Base-by-base conservation (phyloP, 2,888 invertebrate genomes). In the Diplolepis rosae region DNA sequence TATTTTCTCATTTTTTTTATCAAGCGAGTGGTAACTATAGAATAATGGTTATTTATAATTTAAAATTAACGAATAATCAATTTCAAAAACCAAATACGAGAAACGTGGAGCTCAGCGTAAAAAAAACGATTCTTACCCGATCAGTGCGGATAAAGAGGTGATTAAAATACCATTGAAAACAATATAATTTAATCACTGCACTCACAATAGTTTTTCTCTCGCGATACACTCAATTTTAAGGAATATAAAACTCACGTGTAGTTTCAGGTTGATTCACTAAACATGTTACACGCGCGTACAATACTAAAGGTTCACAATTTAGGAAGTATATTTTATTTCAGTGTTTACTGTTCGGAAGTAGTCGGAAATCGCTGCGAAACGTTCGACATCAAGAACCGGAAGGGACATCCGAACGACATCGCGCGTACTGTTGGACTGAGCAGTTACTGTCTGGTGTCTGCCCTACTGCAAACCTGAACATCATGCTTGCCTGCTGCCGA, bases 351-450 rank as follows among this genome's bases (percentile, higher is more conserved):
- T 45, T 18, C 18, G 6, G 4, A 18, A 45, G 15, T 45, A 18
- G 7, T 7, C 18, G 30, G 1, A 54, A 15, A 61, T n/a, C 24
- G 39, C 24, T 61, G n/a, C 18, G 22, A 1, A 35, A 61, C 24
- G 35, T 61, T 39, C 15, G 28, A 32, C 7, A 32, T 9, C n/a
- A n/a, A 39, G 39, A n/a, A 24, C 24, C 61, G 61, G 35, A 61
- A 61, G 61, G 61, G 39, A 61, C 61, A 4, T 77, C 83, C 81
- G 83, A 77, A 78, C 84, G 80, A 77, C 78, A 79, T 81, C 83
- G 82, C 85, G 83, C 81, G 82, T 83, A 81, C 80, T 82, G 79
- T 85, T 83, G 81, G 78, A 86, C 85, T 86, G 85, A 86, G 82
- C 68, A 74, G 74, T 70, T 66, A 71, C 32, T 54, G 73, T 68